Evolutionary conservation across 1,140 invertebrate genomes (phyloP).

Genomic region (Drosophila simulans): DNA sequence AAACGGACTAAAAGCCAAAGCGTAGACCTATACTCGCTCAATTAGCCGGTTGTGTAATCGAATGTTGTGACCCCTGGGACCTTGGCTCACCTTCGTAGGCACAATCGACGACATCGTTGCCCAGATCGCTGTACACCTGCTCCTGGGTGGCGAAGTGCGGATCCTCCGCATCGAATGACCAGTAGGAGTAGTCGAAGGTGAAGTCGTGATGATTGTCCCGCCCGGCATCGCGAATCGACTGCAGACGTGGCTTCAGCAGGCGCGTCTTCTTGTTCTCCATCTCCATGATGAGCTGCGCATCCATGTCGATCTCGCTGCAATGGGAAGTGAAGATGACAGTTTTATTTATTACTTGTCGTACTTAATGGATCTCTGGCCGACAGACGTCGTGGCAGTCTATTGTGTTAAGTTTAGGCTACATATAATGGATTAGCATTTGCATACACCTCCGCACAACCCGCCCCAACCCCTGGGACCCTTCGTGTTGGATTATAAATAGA

Average conservation of each 20-base stretch:
- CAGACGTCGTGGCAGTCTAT: constrained; percentile 14
- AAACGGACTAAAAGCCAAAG: constrained; percentile 1
- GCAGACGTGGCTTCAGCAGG: constrained; percentile 90
- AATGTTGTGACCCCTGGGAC: constrained; percentile 22
- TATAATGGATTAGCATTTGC: constrained; percentile 28
- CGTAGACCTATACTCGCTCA: constrained; percentile 2
- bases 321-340: constrained; percentile 1
- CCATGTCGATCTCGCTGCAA: constrained; percentile 92
- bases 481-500: constrained; percentile 43
- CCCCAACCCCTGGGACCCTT: constrained; percentile 17
- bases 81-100: constrained; percentile 90
- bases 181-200: constrained; percentile 97
- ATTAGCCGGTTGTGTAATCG: constrained; percentile 28
- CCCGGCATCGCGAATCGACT: constrained; percentile 85
- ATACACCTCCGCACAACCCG: background rate
- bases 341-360: constrained; percentile 19
- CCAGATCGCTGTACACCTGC: constrained; percentile 94
- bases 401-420: constrained; percentile 25
- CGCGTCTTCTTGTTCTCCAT: constrained; percentile 95
- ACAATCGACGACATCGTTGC: constrained; percentile 95
- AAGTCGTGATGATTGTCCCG: constrained; percentile 93
- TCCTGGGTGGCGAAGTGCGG: constrained; percentile 91
- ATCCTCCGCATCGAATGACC: constrained; percentile 91
- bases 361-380: background rate
- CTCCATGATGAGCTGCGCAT: constrained; percentile 92